Evolutionary conservation across 2,113 vertebrate genomes (phyloP).

Genomic region (Seriola dumerili): DNA sequence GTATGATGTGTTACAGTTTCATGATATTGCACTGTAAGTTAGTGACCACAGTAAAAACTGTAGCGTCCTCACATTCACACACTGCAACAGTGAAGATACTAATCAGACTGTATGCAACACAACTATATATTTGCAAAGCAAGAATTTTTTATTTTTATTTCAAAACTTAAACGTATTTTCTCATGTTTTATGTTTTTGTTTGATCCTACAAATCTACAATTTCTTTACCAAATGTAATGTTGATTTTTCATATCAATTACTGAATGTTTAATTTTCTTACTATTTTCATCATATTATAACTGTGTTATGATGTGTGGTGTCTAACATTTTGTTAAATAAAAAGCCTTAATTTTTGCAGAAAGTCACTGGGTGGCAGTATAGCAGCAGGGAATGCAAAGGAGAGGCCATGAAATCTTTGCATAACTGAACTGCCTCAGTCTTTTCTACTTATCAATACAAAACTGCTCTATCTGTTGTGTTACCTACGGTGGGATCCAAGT

Average conservation of each 20-base stretch:
- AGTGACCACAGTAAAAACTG: not conserved
- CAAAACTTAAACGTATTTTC: not conserved
- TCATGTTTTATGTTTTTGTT: constrained; percentile 2
- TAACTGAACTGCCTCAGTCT: not conserved
- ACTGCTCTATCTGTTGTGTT: not conserved
- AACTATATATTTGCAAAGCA: not conserved
- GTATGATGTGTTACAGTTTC: constrained; percentile 1
- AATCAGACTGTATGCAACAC: not conserved
- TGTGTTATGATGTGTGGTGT: constrained; percentile 1
- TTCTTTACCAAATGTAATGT: not conserved
- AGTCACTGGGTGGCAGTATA: constrained; percentile 66
- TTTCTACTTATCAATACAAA: not conserved
- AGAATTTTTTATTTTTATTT: not conserved
- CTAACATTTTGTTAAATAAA: constrained; percentile 43
- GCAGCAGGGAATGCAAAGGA: not conserved
- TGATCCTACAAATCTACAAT: not conserved
- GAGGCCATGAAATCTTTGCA: not conserved
- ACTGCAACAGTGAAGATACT: not conserved
- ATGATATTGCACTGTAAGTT: not conserved
- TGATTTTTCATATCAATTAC: constrained; percentile 1
- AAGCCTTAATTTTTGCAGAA: constrained; percentile 3
- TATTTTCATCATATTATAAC: not conserved
- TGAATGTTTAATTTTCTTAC: not conserved
- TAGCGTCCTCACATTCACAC: not conserved
- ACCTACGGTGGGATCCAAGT: not conserved